Evolutionary conservation across 37 sponge, comb jelly and placozoan genomes (phyloP).

Genomic region (Axinella damicornis): DNA sequence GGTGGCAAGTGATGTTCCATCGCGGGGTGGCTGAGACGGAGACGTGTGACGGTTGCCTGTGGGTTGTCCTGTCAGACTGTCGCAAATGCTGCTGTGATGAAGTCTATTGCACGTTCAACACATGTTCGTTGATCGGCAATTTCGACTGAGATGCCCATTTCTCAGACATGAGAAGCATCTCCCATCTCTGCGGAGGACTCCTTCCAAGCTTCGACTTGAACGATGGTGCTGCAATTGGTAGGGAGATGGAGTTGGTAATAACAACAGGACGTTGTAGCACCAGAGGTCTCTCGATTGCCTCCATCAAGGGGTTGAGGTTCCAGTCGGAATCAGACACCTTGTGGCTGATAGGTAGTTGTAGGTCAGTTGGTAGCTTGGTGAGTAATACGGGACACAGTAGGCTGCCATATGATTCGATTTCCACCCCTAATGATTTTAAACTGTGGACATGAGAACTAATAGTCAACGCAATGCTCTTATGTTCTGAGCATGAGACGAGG

Average conservation of each 20-base stretch:
- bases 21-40: too few relatives aligned
- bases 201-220: constrained; percentile 13
- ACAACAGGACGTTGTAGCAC: not conserved
- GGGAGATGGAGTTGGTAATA: constrained; percentile 31
- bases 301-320: constrained; percentile 34
- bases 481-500: constrained; percentile 16
- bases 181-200: constrained; percentile 37
- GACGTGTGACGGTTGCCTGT: too few relatives aligned
- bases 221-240: constrained; percentile 14
- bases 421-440: constrained; percentile 6
- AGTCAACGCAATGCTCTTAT: constrained; percentile 28
- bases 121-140: not conserved
- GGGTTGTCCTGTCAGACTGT: not conserved
- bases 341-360: constrained; percentile 29
- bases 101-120: constrained; percentile 32
- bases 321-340: constrained; percentile 34
- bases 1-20: too few relatives aligned
- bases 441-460: constrained; percentile 43
- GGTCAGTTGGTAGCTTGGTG: constrained; percentile 53
- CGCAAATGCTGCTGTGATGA: constrained; percentile 49
- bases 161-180: constrained; percentile 40
- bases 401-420: constrained; percentile 24
- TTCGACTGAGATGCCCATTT: constrained; percentile 16
- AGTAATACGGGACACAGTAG: constrained; percentile 35
- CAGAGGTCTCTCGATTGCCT: constrained; percentile 24